phyloP scores from a whole-genome alignment of 2,113 vertebrate genomes.

The Psammodynastes pulverulentus region DNA sequence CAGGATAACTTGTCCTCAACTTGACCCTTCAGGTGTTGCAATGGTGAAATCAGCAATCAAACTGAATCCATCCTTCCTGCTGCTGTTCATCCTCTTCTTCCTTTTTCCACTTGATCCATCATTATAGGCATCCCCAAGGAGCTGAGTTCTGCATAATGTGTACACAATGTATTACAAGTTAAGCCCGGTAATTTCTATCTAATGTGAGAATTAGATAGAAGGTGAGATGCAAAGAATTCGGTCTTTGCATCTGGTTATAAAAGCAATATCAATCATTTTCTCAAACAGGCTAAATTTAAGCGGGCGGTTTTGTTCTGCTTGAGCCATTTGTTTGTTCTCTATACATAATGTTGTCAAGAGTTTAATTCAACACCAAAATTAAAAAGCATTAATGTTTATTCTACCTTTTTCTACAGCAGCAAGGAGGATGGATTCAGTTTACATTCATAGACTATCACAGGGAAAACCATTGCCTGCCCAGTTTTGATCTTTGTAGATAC shows the following conservation, averaged over 20 bases:
- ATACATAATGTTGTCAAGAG: background rate
- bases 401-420: background rate
- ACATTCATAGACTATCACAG: background rate
- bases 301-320: background rate
- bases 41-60: background rate
- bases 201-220: background rate
- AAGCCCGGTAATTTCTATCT: background rate
- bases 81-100: background rate
- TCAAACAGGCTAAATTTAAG: background rate
- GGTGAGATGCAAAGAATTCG: background rate
- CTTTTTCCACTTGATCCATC: background rate
- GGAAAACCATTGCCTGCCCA: background rate
- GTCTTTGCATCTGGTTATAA: background rate
- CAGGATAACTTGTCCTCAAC: background rate
- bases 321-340: background rate
- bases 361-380: background rate
- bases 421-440: background rate
- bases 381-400: background rate
- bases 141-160: background rate
- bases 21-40: background rate
- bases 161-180: background rate
- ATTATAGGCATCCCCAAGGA: background rate
- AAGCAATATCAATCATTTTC: background rate
- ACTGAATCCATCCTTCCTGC: background rate
- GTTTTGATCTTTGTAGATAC: background rate